Base-by-base conservation (phyloP, 2,888 invertebrate genomes). In the Scotopteryx bipunctaria region DNA sequence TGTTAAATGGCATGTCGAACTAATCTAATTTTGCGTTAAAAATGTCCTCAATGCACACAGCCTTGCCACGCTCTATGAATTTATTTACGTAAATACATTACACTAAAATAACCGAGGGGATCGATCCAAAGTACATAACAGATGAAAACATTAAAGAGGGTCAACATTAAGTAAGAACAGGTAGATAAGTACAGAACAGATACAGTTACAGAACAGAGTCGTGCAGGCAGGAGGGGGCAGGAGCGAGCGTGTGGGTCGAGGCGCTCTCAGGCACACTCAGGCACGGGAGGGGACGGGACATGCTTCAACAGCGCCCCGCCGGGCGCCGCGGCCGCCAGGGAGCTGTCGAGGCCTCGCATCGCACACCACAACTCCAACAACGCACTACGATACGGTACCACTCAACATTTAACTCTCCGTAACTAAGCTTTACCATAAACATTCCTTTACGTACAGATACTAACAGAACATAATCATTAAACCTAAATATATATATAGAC, bases 61-160 rank as follows among this genome's bases (percentile, higher is more conserved):
- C 93, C 93, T 93, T 92, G 93, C 93, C 93, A 93, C 93, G 93
- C 93, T 91, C 91, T 91, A 91, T 87, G 83, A 89, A 81, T 86
- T 80, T 78, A 87, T 81, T 81, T 78, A 83, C 69, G 71, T 64
- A 73, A 84, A 83, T 81, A 88, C 86, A 89, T 84, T 83, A 87
- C 86, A 89, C 90, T 89, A 90, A 87, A 73, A 71, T 75, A 85
- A 86, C 87, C 89, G 88, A 86, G 88, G 87, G 86, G 86, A 72
- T 83, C 84, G 83, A 81, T 72, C 80, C 76, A 88, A 85, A 85
- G 84, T 62, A 87, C 83, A 89, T 84, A 82, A 89, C 86, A 83
- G 76, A 83, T 85, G 81, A 84, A 81, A 83, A 88, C 81, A 86
- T 79, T 83, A 86, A 83, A 84, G 81, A 83, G 86, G 87, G 83